Evolutionary conservation across 2,797 vertebrate genomes (phyloP), one percentile per base, ranked within the genome.

Genomic region (Melanotaenia trifasciata): DNA sequence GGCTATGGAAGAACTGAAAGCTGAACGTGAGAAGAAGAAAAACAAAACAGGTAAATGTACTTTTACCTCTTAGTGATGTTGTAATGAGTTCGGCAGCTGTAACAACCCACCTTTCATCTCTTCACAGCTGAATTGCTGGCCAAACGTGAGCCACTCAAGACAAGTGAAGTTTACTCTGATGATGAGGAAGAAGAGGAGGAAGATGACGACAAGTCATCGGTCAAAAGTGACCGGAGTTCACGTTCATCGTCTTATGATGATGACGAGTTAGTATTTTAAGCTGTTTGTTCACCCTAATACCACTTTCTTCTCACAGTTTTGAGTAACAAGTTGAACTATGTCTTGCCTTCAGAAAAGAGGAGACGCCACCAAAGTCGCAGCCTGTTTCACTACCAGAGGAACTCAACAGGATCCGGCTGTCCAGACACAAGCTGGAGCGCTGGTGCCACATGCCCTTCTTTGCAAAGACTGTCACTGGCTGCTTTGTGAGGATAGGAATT

Each of bases 381-480:
- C 97, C 97, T 0, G 98, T 99, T 61, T 98, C 98, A 0, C 92
- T 99, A 38, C 98, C 97, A 0, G 98, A 99, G 54, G 98, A 99
- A 36, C 93, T 99, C 75, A 99, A 99, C 90, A 90, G 97, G 68
- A 92, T 99, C 38, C 96, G 98, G 3, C 93, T 99, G 85, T 99
- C 98, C 0, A 95, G 98, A 70, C 97, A 99, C 91, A 99, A 99
- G 86, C 90, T 99, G 85, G 98, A 99, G 59, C 98, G 97, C 60
- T 99, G 98, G 98, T 99, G 97, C 92, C 98, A 99, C 84, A 99
- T 99, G 98, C 98, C 98, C 58, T 99, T 99, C 90, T 99, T 99
- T 59, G 95, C 97, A 45, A 99, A 98, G 92, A 99, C 98, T 0
- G 98, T 98, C 72, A 98, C 97, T 0, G 98, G 98, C 62, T 99